Conservation (phyloP, 2,113 vertebrate species). For the Caloenas nicobarica region DNA sequence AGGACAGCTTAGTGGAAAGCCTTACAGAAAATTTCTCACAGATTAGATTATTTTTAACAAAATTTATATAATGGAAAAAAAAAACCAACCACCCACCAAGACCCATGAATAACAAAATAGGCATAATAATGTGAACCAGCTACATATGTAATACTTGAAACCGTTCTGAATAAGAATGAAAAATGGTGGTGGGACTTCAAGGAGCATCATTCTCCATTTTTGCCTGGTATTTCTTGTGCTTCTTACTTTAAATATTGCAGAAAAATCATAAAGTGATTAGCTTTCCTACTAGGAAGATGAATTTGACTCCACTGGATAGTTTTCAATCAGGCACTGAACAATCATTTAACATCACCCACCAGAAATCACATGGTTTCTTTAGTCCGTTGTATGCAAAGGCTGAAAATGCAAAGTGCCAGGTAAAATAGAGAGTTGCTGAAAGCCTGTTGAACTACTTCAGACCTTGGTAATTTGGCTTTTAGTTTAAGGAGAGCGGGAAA, state of each 20-base stretch:
- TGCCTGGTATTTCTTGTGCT: not conserved
- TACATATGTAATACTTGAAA: not conserved
- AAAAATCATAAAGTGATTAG: not conserved
- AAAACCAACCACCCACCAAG: too few species aligned
- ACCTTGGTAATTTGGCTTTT: not conserved
- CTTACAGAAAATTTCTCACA: not conserved
- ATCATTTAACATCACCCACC: not conserved
- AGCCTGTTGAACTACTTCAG: not conserved
- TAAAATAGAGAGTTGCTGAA: not conserved
- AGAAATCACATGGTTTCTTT: not conserved
- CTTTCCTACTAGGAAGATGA: not conserved
- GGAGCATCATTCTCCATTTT: not conserved
- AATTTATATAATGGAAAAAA: not conserved
- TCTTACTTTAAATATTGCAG: not conserved
- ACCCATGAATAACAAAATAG: too few species aligned
- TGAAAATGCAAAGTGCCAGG: not conserved
- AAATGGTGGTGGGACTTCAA: not conserved
- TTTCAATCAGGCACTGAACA: not conserved
- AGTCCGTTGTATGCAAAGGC: not conserved
- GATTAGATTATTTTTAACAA: not conserved
- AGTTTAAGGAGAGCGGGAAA: not conserved
- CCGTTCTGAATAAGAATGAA: not conserved
- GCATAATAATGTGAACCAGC: not conserved
- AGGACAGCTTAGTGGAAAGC: not conserved
- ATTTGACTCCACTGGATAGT: not conserved